Conservation (phyloP, 2,888 invertebrate genomes). For the Tineola bisselliella region DNA sequence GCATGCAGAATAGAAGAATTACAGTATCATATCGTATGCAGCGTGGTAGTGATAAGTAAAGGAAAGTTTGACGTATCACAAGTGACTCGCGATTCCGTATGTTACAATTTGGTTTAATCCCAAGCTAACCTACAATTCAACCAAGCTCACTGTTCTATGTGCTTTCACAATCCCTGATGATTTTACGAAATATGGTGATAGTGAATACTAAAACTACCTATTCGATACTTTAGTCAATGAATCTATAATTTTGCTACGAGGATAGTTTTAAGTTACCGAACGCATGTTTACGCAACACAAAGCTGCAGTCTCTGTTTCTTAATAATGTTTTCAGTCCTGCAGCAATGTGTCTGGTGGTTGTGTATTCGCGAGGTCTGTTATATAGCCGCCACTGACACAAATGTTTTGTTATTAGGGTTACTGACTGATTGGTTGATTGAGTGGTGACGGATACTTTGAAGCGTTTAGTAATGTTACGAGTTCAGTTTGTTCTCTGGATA, state of each 20-base stretch:
- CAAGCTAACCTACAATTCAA: slow-evolving; percentile 60
- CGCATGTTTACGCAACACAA: slow-evolving; percentile 53
- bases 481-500: slow-evolving; percentile 64
- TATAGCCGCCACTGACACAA: slow-evolving; percentile 55
- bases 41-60: slow-evolving; percentile 38
- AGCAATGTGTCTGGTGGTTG: slow-evolving; percentile 57
- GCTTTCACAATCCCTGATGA: slow-evolving; percentile 55
- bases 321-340: slow-evolving; percentile 30
- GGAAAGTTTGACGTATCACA: slow-evolving; percentile 39
- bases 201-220: slow-evolving; percentile 51
- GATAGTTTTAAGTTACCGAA: slow-evolving; percentile 55
- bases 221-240: slow-evolving; percentile 57
- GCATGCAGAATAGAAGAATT: slow-evolving; percentile 62
- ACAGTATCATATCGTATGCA: slow-evolving; percentile 51
- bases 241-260: slow-evolving; percentile 52
- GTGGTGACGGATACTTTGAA: slow-evolving; percentile 57
- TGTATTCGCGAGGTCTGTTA: slow-evolving; percentile 61
- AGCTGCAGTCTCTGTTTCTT: slow-evolving; percentile 36
- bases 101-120: slow-evolving; percentile 35
- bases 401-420: slow-evolving; percentile 52
- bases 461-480: slow-evolving; percentile 67
- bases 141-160: slow-evolving; percentile 62
- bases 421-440: slow-evolving; percentile 57
- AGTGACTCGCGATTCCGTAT: slow-evolving; percentile 48
- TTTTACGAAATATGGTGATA: slow-evolving; percentile 50